Conservation (phyloP, 1,140 invertebrate species). For the Drosophila yakuba region DNA sequence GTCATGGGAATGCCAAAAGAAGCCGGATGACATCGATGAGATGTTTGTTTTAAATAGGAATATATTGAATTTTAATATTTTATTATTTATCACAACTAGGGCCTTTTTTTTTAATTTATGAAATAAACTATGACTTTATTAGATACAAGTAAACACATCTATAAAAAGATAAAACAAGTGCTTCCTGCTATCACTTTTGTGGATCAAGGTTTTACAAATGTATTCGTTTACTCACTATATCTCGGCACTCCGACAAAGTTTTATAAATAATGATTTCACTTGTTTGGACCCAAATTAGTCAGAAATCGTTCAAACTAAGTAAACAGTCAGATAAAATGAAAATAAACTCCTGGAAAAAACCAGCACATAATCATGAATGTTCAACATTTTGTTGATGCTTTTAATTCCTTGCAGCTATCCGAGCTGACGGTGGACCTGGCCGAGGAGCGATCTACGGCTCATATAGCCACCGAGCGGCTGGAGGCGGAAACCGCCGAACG, state of each 20-base stretch:
- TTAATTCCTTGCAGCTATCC: slow-evolving; percentile 89
- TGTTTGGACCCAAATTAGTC: slow-evolving; percentile 31
- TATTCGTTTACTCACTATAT: not conserved
- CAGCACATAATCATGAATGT: slow-evolving; percentile 22
- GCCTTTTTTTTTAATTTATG: not conserved
- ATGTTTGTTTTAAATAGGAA: slow-evolving; percentile 4
- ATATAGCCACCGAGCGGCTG: slow-evolving; percentile 93
- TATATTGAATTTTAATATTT: not conserved
- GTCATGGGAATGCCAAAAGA: slow-evolving; percentile 17
- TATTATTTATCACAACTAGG: not conserved
- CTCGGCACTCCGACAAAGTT: not conserved
- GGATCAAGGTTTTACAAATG: slow-evolving; percentile 16
- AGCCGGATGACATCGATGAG: slow-evolving; percentile 1
- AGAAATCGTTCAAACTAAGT: slow-evolving; percentile 7
- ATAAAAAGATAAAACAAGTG: not conserved
- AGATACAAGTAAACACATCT: not conserved
- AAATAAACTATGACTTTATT: too few species aligned
- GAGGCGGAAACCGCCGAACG: slow-evolving; percentile 94
- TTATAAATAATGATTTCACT: slow-evolving; percentile 30
- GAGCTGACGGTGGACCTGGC: slow-evolving; percentile 96
- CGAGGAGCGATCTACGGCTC: slow-evolving; percentile 95
- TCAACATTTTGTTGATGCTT: slow-evolving; percentile 43
- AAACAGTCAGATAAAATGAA: slow-evolving; percentile 21
- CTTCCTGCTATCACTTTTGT: not conserved
- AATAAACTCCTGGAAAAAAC: slow-evolving; percentile 27